phyloP scores from a whole-genome alignment of 2,888 invertebrate genomes.

The Tiliacea aurago region DNA sequence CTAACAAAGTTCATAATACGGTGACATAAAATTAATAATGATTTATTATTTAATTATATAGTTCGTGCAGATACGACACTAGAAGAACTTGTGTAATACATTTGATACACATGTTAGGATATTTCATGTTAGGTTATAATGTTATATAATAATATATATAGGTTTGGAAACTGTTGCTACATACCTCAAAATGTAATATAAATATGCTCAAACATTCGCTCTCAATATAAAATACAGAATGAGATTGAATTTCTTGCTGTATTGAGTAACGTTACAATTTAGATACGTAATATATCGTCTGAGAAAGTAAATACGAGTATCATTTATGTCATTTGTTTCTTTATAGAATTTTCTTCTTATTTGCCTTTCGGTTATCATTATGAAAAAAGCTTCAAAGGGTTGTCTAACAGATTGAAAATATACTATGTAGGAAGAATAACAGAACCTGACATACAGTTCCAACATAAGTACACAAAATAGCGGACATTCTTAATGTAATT shows the following conservation, averaged over 20 bases:
- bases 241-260: constrained; percentile 16
- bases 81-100: not conserved
- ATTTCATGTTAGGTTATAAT: too few relatives aligned
- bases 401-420: not conserved
- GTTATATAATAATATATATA: not conserved
- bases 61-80: not conserved
- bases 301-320: constrained; percentile 28
- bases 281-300: not conserved
- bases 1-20: too few relatives aligned
- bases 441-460: too few relatives aligned
- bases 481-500: too few relatives aligned
- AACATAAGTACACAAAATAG: too few relatives aligned
- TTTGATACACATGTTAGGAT: not conserved
- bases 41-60: too few relatives aligned
- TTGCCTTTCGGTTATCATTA: not conserved
- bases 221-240: not conserved
- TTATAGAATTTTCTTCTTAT: not conserved
- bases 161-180: not conserved
- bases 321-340: not conserved
- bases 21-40: too few relatives aligned
- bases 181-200: constrained; percentile 1
- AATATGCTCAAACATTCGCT: not conserved
- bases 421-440: not conserved
- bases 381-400: not conserved
- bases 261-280: constrained; percentile 11